These are phyloP conservation scores for Peromyscus melanophrys DNA, from an alignment of 2,797 vertebrate genomes.

Conservation along the genomic window DNA sequence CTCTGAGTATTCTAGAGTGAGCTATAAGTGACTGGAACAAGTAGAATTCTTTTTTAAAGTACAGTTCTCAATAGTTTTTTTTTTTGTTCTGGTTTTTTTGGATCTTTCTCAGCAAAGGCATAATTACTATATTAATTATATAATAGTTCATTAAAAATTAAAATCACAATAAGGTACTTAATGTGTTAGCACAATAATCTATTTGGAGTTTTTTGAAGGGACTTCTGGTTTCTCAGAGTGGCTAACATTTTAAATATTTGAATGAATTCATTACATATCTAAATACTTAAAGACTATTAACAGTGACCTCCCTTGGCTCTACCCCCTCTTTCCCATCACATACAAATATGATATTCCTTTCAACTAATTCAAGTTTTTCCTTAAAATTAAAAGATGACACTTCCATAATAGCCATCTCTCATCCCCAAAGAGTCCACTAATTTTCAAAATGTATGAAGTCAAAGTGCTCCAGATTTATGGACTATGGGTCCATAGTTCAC, in stretches of 20 bases:
- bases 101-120: background rate
- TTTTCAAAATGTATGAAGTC: background rate
- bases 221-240: background rate
- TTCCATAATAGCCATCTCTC: background rate
- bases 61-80: background rate
- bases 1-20: background rate
- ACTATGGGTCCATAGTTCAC: background rate
- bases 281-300: background rate
- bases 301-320: background rate
- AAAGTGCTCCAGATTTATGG: background rate
- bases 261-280: background rate
- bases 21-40: background rate
- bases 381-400: constrained; percentile 9
- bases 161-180: background rate
- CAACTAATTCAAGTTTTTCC: background rate
- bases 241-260: background rate
- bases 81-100: constrained; percentile 14
- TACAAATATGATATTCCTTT: background rate
- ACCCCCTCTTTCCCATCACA: background rate
- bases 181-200: background rate
- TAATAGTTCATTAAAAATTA: background rate
- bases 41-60: background rate
- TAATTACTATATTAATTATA: constrained; percentile 21
- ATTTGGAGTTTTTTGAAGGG: constrained; percentile 8
- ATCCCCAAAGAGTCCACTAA: background rate